Evolutionary conservation across 1,140 invertebrate species (phyloP).

Genomic region (Goniozus legneri): DNA sequence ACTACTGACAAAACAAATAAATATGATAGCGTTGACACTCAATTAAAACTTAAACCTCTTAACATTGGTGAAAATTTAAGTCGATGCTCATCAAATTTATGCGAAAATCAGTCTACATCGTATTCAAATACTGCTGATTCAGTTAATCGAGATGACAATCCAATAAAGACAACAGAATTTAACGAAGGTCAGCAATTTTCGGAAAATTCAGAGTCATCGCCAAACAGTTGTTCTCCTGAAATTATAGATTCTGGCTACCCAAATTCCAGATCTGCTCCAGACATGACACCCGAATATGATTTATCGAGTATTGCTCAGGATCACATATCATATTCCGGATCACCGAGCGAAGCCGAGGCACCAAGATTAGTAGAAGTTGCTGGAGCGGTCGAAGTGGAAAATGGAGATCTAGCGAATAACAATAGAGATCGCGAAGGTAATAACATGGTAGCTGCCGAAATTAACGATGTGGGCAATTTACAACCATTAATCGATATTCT

Average conservation of each 20-base stretch:
- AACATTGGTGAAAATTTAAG: slow-evolving; percentile 1
- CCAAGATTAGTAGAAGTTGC: slow-evolving; percentile 24
- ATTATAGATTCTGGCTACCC: slow-evolving; percentile 56
- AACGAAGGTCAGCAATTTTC: slow-evolving; percentile 18
- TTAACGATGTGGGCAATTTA: slow-evolving; percentile 28
- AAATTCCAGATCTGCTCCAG: slow-evolving; percentile 30
- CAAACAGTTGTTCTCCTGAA: slow-evolving; percentile 37
- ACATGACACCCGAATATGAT: slow-evolving; percentile 42
- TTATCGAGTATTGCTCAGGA: slow-evolving; percentile 33
- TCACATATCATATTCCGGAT: slow-evolving; percentile 32
- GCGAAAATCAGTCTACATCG: slow-evolving; percentile 12
- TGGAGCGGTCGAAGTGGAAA: slow-evolving; percentile 48
- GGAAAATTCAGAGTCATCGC: slow-evolving; percentile 19
- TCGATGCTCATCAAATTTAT: no score
- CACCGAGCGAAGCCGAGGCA: slow-evolving; percentile 29
- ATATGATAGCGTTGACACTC: no score
- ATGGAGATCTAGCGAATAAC: slow-evolving; percentile 58
- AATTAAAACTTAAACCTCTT: neutral
- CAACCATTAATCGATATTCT: slow-evolving; percentile 32
- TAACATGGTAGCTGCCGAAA: slow-evolving; percentile 42
- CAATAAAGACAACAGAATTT: no score
- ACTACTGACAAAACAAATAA: no score
- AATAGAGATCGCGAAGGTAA: slow-evolving; percentile 58
- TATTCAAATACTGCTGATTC: slow-evolving; percentile 6
- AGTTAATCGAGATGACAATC: no score